Evolutionary conservation across 2,113 vertebrate species (phyloP).

Genomic region (Uria lomvia): DNA sequence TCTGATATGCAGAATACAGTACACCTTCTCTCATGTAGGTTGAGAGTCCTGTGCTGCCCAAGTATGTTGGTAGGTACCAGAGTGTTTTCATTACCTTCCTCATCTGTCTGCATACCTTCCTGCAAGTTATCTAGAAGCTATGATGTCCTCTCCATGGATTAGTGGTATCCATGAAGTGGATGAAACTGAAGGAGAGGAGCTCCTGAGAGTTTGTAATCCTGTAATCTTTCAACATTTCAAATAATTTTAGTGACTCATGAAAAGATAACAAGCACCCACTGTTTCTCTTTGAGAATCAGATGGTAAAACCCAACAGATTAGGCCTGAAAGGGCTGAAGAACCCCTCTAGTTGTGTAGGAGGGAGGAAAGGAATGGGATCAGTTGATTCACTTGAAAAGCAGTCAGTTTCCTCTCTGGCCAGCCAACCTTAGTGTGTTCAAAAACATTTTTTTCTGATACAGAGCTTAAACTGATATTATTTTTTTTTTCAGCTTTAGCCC

Average conservation of each 20-base stretch:
- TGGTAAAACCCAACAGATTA: background rate
- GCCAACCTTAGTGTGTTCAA: background rate
- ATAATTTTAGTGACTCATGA: background rate
- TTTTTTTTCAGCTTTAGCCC: background rate
- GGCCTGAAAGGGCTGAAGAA: background rate
- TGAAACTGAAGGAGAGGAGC: background rate
- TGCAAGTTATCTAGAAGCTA: background rate
- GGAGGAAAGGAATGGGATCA: background rate
- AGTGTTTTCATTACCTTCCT: background rate
- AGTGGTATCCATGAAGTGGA: background rate
- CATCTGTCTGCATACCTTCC: background rate
- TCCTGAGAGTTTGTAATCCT: background rate
- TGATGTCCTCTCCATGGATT: background rate
- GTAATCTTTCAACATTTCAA: background rate
- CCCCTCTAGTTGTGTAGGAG: background rate
- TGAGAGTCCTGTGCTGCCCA: background rate
- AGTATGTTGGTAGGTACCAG: rapidly evolving
- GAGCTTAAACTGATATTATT: background rate
- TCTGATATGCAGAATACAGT: background rate
- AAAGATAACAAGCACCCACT: background rate
- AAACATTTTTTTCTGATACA: background rate
- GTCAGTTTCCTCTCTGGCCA: background rate
- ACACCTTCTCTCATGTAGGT: background rate
- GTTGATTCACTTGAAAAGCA: background rate
- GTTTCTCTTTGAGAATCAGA: background rate